A percentile compares a stretch with the other conserved stretches of the same genome.
These are phyloP conservation scores for Schlechtendalia chinensis DNA, from an alignment of 1,140 invertebrate species.

Conservation along the genomic window DNA sequence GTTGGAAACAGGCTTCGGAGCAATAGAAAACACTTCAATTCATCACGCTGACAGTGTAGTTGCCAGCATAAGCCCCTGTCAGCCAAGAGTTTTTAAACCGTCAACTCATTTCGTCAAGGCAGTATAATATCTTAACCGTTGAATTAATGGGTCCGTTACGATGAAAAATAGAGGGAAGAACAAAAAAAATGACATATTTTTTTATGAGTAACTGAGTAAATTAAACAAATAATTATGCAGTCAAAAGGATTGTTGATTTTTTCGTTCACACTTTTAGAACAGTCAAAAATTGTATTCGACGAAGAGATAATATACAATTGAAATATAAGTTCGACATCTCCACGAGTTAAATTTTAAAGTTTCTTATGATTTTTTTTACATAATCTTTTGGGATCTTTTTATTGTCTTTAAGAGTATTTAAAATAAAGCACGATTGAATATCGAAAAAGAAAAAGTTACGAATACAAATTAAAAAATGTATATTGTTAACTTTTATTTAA, in stretches of 20 bases:
- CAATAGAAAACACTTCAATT: conserved; percentile 49
- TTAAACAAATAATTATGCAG: conserved; percentile 1
- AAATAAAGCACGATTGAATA: too few relatives aligned
- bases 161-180: conserved; percentile 21
- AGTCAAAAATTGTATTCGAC: too few relatives aligned
- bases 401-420: too few relatives aligned
- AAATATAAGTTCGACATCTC: too few relatives aligned
- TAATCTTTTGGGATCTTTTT: too few relatives aligned
- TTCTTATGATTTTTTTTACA: too few relatives aligned
- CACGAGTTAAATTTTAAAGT: too few relatives aligned
- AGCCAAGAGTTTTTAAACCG: conserved; percentile 46
- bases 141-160: conserved; percentile 26
- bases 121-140: conserved; percentile 45
- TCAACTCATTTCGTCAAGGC: conserved; percentile 39
- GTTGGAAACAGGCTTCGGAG: conserved; percentile 33
- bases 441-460: too few relatives aligned
- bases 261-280: neutral
- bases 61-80: conserved; percentile 35
- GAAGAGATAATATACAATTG: too few relatives aligned
- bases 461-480: too few relatives aligned
- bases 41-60: conserved; percentile 42
- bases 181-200: neutral
- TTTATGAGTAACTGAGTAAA: neutral
- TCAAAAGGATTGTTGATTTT: neutral
- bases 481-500: too few relatives aligned